These are phyloP conservation scores for Amblyraja radiata DNA, from an alignment of 2,797 vertebrate genomes.

Conservation along the genomic window DNA sequence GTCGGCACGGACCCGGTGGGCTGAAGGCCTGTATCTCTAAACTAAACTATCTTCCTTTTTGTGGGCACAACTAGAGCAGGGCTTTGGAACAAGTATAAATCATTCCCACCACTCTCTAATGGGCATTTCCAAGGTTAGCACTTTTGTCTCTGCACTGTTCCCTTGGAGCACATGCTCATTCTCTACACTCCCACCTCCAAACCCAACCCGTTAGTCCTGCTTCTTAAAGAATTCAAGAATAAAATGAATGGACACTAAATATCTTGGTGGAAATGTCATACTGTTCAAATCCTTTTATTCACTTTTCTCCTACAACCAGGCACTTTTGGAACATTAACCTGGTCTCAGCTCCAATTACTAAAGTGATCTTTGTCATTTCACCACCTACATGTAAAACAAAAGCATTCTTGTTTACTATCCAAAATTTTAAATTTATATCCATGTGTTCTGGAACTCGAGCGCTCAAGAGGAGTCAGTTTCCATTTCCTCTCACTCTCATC, in stretches of 20 bases:
- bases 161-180: not conserved
- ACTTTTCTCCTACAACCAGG: not conserved
- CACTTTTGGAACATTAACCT: not conserved
- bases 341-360: not conserved
- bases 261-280: not conserved
- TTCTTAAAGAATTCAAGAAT: conserved; percentile 9
- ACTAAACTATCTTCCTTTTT: too few relatives aligned
- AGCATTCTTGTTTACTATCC: not conserved
- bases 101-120: not conserved
- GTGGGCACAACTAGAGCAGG: not conserved
- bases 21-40: too few relatives aligned
- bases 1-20: too few relatives aligned
- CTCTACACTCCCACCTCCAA: too few relatives aligned
- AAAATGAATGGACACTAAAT: not conserved
- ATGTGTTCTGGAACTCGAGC: not conserved
- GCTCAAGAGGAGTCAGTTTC: not conserved
- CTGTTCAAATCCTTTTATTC: not conserved
- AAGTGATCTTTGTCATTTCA: not conserved
- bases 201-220: not conserved
- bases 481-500: not conserved
- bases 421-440: not conserved
- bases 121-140: not conserved
- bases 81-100: not conserved
- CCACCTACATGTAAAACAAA: not conserved
- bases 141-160: not conserved